These are phyloP conservation scores for Mantis religiosa DNA, from an alignment of 2,888 invertebrate species.

Conservation along the genomic window DNA sequence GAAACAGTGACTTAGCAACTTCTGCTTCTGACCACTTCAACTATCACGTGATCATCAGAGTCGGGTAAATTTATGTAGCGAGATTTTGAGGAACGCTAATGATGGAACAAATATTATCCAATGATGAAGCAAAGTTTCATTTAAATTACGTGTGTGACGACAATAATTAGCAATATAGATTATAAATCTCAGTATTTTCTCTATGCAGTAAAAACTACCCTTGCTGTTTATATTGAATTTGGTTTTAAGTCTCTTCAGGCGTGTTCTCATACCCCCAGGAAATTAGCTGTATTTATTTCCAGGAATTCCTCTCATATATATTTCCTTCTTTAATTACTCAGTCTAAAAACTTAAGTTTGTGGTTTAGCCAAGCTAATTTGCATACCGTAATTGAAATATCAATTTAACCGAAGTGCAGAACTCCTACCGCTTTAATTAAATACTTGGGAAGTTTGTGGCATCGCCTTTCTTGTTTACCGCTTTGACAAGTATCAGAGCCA, in stretches of 20 bases:
- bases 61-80: no score
- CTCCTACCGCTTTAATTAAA: background rate
- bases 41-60: no score
- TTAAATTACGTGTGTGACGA: no score
- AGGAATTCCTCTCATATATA: background rate
- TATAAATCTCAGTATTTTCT: background rate
- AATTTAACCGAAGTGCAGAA: background rate
- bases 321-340: background rate
- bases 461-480: background rate
- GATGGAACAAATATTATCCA: no score
- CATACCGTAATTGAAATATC: background rate
- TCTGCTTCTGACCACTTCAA: no score
- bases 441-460: background rate
- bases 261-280: background rate
- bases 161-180: background rate
- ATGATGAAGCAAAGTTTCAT: no score
- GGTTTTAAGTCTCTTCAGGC: background rate
- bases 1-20: no score
- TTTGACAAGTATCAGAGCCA: background rate
- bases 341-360: background rate
- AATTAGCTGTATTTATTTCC: background rate
- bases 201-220: background rate
- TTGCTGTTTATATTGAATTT: background rate
- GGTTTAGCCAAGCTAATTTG: background rate
- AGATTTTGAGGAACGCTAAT: no score